A percentile compares a stretch with the other conserved stretches of the same genome.
Conservation (phyloP, 2,888 invertebrate genomes). For the Barypeithes pellucidus region DNA sequence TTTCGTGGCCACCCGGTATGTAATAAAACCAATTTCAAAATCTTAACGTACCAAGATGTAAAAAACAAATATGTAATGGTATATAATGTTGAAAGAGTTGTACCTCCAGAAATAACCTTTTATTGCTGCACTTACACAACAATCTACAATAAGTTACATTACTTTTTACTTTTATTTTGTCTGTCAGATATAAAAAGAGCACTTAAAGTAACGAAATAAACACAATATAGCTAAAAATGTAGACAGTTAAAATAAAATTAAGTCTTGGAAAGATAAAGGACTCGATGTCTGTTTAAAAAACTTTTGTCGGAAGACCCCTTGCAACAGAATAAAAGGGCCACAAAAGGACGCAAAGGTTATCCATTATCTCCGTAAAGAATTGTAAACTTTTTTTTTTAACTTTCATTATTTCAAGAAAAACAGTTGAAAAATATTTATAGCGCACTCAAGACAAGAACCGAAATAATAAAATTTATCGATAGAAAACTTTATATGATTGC, state of each 20-base stretch:
- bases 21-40: too few species aligned
- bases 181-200: constrained; percentile 18
- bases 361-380: constrained; percentile 14
- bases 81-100: background rate
- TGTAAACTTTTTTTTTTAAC: constrained; percentile 8
- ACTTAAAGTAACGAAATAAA: constrained; percentile 18
- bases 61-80: background rate
- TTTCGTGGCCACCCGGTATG: too few species aligned
- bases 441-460: background rate
- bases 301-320: constrained; percentile 9
- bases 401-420: constrained; percentile 13
- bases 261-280: constrained; percentile 19
- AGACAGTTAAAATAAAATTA: constrained; percentile 30
- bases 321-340: constrained; percentile 15
- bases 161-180: constrained; percentile 17
- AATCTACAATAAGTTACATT: constrained; percentile 12
- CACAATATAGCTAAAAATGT: constrained; percentile 25
- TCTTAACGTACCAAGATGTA: background rate
- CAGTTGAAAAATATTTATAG: constrained; percentile 18
- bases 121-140: background rate
- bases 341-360: constrained; percentile 13
- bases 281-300: constrained; percentile 18
- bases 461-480: constrained; percentile 7
- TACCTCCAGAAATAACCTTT: background rate
- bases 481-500: constrained; percentile 12